Percentiles rank a stretch among this genome's conserved stretches.
Evolutionary conservation across 2,797 vertebrate genomes (phyloP).

Genomic region (Microctenopoma steveboyesi): DNA sequence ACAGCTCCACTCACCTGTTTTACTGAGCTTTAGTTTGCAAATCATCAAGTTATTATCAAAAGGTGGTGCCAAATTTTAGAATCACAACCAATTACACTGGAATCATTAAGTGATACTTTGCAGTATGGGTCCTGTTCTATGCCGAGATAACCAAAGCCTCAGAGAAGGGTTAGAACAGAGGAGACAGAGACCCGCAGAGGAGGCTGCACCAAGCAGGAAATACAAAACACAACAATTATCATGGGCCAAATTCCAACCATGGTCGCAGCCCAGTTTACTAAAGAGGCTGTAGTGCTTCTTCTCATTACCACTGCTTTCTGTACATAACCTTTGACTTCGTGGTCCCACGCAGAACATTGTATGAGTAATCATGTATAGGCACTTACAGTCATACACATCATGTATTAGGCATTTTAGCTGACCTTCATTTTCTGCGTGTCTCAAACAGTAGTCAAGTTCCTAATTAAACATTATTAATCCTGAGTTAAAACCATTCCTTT

Average conservation of each 20-base stretch:
- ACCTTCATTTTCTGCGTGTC: too few species aligned
- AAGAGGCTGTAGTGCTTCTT: slow-evolving; percentile 26
- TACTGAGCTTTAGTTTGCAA: slow-evolving; percentile 14
- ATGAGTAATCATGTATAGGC: neutral
- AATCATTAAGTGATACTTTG: neutral
- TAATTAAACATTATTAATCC: too few species aligned
- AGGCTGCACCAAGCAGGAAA: slow-evolving; percentile 17
- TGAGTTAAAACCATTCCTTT: too few species aligned
- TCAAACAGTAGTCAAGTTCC: too few species aligned
- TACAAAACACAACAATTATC: slow-evolving; percentile 19
- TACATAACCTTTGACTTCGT: slow-evolving; percentile 41
- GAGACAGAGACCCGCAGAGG: neutral
- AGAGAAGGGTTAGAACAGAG: slow-evolving; percentile 1
- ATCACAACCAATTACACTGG: neutral
- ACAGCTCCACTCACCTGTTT: neutral
- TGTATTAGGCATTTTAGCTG: too few species aligned
- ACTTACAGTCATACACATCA: neutral
- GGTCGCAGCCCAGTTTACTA: slow-evolving; percentile 11
- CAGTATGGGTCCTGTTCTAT: neutral
- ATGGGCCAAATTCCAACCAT: slow-evolving; percentile 2
- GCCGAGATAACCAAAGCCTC: neutral
- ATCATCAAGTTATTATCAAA: slow-evolving; percentile 27
- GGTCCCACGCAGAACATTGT: neutral
- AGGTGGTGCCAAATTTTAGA: neutral
- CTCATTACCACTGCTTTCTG: slow-evolving; percentile 27